A percentile compares a stretch with the other conserved stretches of the same genome.
Evolutionary conservation across 2,113 vertebrate species (phyloP).

Genomic region (Apodemus sylvaticus): DNA sequence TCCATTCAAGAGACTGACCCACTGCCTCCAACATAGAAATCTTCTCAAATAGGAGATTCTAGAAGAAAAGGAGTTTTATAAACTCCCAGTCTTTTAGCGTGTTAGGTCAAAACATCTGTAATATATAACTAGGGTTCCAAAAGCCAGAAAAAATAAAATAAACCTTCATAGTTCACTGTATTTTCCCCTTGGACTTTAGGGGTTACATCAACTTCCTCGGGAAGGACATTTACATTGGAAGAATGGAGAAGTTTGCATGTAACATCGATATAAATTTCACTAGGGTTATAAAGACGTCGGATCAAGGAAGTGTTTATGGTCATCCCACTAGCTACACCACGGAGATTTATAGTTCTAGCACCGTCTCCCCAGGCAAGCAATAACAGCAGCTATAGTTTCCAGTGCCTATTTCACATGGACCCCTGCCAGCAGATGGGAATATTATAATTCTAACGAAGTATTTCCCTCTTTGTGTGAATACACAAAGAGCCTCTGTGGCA

Average conservation of each 20-base stretch:
- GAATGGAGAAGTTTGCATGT: conserved; percentile 77
- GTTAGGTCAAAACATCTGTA: conserved; percentile 85
- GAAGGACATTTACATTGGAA: conserved; percentile 59
- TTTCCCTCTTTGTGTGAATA: conserved; percentile 63
- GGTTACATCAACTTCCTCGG: conserved; percentile 75
- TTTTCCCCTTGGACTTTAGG: conserved; percentile 56
- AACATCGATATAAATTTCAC: conserved; percentile 61
- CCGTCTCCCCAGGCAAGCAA: conserved; percentile 60
- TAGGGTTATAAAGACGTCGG: conserved; percentile 63
- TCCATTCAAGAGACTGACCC: conserved; percentile 69
- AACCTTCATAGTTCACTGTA: conserved; percentile 61
- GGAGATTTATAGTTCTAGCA: conserved; percentile 74
- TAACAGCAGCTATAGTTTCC: conserved; percentile 72
- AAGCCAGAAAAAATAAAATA: conserved; percentile 57
- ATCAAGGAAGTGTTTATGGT: conserved; percentile 71
- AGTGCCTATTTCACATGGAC: conserved; percentile 66
- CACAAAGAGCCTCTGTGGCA: conserved; percentile 76
- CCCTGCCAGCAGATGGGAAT: conserved; percentile 71
- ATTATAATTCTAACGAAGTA: conserved; percentile 75
- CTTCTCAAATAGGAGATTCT: conserved; percentile 83
- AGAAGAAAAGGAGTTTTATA: conserved; percentile 90
- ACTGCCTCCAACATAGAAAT: conserved; percentile 69
- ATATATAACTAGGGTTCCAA: conserved; percentile 77
- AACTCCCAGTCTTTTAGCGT: conserved; percentile 88
- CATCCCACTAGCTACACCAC: conserved; percentile 71